Conservation (phyloP, 2,113 vertebrate species). For the Nesogale talazaci region DNA sequence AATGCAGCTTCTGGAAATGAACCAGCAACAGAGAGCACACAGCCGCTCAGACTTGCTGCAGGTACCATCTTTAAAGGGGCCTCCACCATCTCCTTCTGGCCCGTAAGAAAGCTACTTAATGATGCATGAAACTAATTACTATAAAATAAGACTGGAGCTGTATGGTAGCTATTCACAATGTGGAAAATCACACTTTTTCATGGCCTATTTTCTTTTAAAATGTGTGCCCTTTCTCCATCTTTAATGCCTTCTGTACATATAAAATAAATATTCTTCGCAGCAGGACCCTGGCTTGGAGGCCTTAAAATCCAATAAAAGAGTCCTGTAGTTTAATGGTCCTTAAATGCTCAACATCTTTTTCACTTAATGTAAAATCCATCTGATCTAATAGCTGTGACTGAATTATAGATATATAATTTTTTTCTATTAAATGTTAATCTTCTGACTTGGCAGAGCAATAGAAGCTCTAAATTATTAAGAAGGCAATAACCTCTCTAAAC, state of each 20-base stretch:
- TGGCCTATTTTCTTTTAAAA: constrained; percentile 81
- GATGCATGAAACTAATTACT: constrained; percentile 86
- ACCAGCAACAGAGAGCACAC: background rate
- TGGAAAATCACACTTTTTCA: constrained; percentile 81
- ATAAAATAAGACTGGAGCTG: constrained; percentile 80
- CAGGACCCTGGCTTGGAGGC: constrained; percentile 66
- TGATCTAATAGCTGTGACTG: constrained; percentile 84
- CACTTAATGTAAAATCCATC: constrained; percentile 86
- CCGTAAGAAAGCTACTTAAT: constrained; percentile 79
- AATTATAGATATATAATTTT: constrained; percentile 82
- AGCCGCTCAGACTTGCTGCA: constrained; percentile 32
- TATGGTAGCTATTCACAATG: constrained; percentile 72
- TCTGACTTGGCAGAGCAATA: constrained; percentile 85
- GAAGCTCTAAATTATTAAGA: constrained; percentile 81
- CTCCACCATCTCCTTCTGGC: constrained; percentile 37
- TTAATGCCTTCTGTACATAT: constrained; percentile 69
- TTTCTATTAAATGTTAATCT: constrained; percentile 87
- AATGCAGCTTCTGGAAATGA: background rate
- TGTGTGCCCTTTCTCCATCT: constrained; percentile 73
- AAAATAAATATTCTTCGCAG: constrained; percentile 82
- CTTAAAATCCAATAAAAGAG: constrained; percentile 81
- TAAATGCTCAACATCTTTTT: constrained; percentile 85
- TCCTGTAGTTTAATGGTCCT: constrained; percentile 84
- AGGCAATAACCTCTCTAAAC: constrained; percentile 75
- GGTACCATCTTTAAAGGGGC: constrained; percentile 60